Evolutionary conservation across 2,797 vertebrate species (phyloP).

Genomic region (Lepidocolaptes lacrymiger): DNA sequence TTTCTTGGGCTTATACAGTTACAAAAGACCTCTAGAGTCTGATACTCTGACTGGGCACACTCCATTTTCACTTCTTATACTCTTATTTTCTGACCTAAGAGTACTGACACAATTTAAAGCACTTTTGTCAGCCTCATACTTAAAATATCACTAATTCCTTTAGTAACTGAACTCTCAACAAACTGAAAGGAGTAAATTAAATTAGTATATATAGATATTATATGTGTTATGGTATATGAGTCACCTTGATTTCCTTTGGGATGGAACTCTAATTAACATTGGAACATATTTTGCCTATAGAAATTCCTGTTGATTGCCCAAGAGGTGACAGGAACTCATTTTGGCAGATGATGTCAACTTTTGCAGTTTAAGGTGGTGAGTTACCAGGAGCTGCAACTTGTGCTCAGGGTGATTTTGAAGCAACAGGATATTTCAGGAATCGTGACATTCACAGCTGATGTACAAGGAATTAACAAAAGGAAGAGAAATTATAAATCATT

Average conservation of each 20-base stretch:
- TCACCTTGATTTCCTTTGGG: constrained; percentile 53
- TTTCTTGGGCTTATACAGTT: not conserved
- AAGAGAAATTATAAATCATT: constrained; percentile 18
- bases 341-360: not conserved
- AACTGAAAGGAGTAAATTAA: not conserved
- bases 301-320: constrained; percentile 40
- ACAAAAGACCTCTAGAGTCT: fast-evolving
- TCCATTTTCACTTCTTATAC: not conserved
- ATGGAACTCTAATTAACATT: constrained; percentile 59
- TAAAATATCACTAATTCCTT: not conserved
- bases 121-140: not conserved
- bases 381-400: not conserved
- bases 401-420: not conserved
- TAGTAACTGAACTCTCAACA: not conserved
- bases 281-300: constrained; percentile 42
- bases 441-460: not conserved
- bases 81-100: not conserved
- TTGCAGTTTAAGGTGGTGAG: not conserved
- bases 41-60: not conserved
- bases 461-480: not conserved
- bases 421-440: constrained; percentile 11
- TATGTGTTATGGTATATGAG: not conserved
- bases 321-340: constrained; percentile 18
- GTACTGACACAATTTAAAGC: not conserved
- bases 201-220: not conserved